A percentile compares a stretch with the other conserved stretches of the same genome.
Evolutionary conservation across 2,113 vertebrate species (phyloP).

Genomic region (Siniperca chuatsi): DNA sequence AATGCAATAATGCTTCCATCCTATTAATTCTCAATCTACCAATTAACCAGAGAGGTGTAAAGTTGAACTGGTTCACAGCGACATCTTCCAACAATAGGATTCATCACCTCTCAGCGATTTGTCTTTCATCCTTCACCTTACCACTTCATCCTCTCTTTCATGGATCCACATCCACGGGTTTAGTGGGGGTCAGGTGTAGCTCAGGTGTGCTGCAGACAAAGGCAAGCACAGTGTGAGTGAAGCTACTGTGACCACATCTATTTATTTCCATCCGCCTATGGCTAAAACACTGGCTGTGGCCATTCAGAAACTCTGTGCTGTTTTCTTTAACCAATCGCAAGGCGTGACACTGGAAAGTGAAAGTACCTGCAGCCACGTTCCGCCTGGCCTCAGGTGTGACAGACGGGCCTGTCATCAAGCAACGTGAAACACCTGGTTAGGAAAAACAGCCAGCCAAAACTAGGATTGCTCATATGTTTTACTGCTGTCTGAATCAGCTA

Average conservation of each 20-base stretch:
- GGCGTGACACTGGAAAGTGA: slow-evolving; percentile 74
- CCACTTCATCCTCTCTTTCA: slow-evolving; percentile 45
- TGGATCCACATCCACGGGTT: slow-evolving; percentile 26
- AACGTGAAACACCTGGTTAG: slow-evolving; percentile 69
- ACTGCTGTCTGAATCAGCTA: slow-evolving; percentile 58
- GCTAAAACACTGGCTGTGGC: slow-evolving; percentile 58
- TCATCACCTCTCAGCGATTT: slow-evolving; percentile 61
- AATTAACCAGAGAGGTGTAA: slow-evolving; percentile 52
- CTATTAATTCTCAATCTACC: slow-evolving; percentile 33
- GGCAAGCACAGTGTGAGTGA: slow-evolving; percentile 46
- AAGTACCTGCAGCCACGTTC: slow-evolving; percentile 76
- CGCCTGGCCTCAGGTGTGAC: slow-evolving; percentile 66
- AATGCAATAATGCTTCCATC: slow-evolving; percentile 18
- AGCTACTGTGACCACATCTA: slow-evolving; percentile 66
- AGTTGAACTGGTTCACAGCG: slow-evolving; percentile 49
- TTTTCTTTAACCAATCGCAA: slow-evolving; percentile 72
- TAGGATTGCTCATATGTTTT: slow-evolving; percentile 39
- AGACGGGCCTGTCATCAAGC: slow-evolving; percentile 58
- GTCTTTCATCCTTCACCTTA: slow-evolving; percentile 55
- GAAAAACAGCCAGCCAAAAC: slow-evolving; percentile 50
- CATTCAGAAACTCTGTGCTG: slow-evolving; percentile 35
- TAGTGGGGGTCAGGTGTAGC: slow-evolving; percentile 51
- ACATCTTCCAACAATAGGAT: slow-evolving; percentile 37
- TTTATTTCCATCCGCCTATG: slow-evolving; percentile 63
- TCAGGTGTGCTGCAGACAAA: slow-evolving; percentile 77